Percentiles rank a stretch among this genome's conserved stretches.
Conservation (phyloP, 2,113 vertebrate species). For the Myodes glareolus region DNA sequence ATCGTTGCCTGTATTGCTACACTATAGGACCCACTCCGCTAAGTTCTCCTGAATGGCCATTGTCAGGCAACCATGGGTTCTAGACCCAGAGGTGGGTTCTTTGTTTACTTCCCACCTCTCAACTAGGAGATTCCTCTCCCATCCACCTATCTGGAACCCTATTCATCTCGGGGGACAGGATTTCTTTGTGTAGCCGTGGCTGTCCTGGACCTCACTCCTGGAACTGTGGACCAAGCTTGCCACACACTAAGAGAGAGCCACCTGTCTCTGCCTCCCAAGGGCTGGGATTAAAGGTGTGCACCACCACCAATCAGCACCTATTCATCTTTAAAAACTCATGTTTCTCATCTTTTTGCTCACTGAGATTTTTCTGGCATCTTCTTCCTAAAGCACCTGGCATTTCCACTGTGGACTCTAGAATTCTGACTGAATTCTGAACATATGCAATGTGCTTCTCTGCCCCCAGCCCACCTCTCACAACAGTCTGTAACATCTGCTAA, state of each 20-base stretch:
- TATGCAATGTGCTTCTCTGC: not conserved
- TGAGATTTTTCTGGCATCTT: not conserved
- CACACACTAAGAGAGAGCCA: too few species aligned
- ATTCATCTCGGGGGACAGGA: not conserved
- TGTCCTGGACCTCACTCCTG: too few species aligned
- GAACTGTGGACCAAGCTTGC: too few species aligned
- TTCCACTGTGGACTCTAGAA: not conserved
- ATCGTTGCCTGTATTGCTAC: not conserved
- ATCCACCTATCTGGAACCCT: not conserved
- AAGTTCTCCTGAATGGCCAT: not conserved
- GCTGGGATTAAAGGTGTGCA: too few species aligned
- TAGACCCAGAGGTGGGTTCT: not conserved
- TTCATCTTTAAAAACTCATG: not conserved
- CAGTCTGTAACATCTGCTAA: constrained; percentile 2
- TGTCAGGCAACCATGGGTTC: not conserved
- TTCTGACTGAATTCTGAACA: not conserved
- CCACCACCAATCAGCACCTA: not conserved
- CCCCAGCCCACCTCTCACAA: too few species aligned
- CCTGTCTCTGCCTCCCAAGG: too few species aligned
- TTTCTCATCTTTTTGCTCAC: not conserved
- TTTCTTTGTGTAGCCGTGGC: too few species aligned
- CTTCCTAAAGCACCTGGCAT: not conserved
- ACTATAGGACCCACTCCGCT: not conserved
- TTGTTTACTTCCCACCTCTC: not conserved
- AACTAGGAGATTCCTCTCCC: not conserved